A percentile compares a stretch with the other conserved stretches of the same genome.
These are phyloP conservation scores for Spheniscus humboldti DNA, from an alignment of 2,797 vertebrate genomes.

Conservation along the genomic window DNA sequence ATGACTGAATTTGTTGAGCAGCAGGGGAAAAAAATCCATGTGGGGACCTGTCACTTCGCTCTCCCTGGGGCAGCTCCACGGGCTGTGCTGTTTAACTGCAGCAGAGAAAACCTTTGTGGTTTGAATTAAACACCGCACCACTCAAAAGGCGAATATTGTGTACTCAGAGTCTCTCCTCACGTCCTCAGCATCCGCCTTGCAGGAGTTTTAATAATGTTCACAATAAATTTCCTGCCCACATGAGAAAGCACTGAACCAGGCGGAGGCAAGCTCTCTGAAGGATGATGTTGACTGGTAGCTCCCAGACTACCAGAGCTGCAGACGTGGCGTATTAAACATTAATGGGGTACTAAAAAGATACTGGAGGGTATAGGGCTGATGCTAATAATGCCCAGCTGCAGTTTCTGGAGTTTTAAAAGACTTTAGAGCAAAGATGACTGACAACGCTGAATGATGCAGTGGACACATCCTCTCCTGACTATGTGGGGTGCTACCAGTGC, in stretches of 20 bases:
- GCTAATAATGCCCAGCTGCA: not conserved
- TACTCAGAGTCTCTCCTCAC: not conserved
- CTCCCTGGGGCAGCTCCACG: not conserved
- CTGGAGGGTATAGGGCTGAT: not conserved
- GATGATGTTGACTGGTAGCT: not conserved
- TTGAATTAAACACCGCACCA: not conserved
- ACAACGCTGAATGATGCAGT: not conserved
- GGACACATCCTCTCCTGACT: not conserved
- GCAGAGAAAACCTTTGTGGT: not conserved
- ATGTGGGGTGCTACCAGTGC: not conserved
- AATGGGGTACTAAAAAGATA: not conserved
- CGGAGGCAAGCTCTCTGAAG: not conserved
- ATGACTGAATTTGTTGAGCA: not conserved
- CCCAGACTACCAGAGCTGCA: not conserved
- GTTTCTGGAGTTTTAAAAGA: not conserved
- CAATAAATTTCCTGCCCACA: not conserved
- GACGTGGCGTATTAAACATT: fast-evolving
- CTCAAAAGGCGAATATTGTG: not conserved
- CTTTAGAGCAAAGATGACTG: not conserved
- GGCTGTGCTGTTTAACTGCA: fast-evolving
- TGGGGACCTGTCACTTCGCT: not conserved
- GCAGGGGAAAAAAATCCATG: not conserved
- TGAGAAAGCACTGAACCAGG: not conserved
- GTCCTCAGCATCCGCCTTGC: fast-evolving
- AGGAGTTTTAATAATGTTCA: not conserved